Conservation (phyloP, 1,140 invertebrate species). For the Nephila pilipes region DNA sequence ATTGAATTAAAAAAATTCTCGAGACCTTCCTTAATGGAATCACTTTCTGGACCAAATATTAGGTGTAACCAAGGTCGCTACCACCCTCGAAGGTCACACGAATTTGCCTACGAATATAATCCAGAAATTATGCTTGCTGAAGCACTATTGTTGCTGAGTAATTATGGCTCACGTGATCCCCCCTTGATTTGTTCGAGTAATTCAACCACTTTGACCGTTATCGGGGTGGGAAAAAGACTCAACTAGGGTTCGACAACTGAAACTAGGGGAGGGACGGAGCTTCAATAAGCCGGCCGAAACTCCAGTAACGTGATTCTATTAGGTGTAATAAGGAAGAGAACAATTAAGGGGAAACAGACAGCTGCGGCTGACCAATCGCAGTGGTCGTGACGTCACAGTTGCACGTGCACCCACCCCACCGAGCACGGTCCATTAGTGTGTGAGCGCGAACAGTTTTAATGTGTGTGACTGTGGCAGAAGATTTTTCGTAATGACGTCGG, state of each 20-base stretch:
- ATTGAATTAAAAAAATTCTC: too few relatives aligned
- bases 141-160: neutral
- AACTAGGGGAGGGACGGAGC: neutral
- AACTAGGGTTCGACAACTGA: slow-evolving; percentile 34
- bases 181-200: neutral
- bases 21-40: too few relatives aligned
- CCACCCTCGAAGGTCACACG: neutral
- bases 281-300: neutral
- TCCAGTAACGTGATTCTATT: slow-evolving; percentile 64
- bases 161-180: slow-evolving; percentile 22
- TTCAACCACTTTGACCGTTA: slow-evolving; percentile 14
- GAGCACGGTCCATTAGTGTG: slow-evolving; percentile 51
- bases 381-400: slow-evolving; percentile 28
- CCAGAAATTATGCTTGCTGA: neutral
- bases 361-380: slow-evolving; percentile 46
- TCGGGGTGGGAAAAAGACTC: slow-evolving; percentile 27
- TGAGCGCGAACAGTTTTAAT: slow-evolving; percentile 65
- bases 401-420: slow-evolving; percentile 47
- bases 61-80: neutral
- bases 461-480: slow-evolving; percentile 39
- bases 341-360: slow-evolving; percentile 52
- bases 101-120: neutral
- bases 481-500: slow-evolving; percentile 34
- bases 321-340: slow-evolving; percentile 64
- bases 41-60: too few relatives aligned